Conservation (phyloP, 2,888 invertebrate genomes). For the Helleia helle region DNA sequence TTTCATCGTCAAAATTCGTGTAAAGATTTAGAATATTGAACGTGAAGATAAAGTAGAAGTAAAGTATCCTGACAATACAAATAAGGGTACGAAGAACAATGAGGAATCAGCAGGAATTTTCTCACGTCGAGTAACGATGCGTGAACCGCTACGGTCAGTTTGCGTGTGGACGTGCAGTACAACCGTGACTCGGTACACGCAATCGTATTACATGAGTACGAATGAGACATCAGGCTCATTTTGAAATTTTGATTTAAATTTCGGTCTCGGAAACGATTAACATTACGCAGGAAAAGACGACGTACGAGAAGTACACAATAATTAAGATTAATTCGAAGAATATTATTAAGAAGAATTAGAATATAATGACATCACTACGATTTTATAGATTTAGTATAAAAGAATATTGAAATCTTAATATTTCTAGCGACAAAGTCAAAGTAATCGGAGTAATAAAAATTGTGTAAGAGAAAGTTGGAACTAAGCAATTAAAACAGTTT, state of each 20-base stretch:
- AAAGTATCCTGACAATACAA: slow-evolving; percentile 32
- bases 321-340: too few species aligned
- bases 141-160: slow-evolving; percentile 56
- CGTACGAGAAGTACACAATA: too few species aligned
- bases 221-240: not conserved
- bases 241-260: too few species aligned
- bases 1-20: not conserved
- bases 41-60: not conserved
- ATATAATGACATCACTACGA: too few species aligned
- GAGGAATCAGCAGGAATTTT: slow-evolving; percentile 46
- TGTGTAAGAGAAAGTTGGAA: not conserved
- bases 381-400: too few species aligned
- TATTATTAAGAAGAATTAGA: too few species aligned
- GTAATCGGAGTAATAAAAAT: too few species aligned
- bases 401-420: too few species aligned
- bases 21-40: not conserved
- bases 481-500: not conserved
- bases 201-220: slow-evolving; percentile 18
- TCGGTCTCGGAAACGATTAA: too few species aligned
- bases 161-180: slow-evolving; percentile 38
- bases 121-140: slow-evolving; percentile 61
- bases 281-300: too few species aligned
- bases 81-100: slow-evolving; percentile 55
- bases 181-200: slow-evolving; percentile 41
- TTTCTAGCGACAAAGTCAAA: too few species aligned